A percentile compares a stretch with the other conserved stretches of the same genome.
Conservation (phyloP, 2,113 vertebrate genomes). For the Morone saxatilis region DNA sequence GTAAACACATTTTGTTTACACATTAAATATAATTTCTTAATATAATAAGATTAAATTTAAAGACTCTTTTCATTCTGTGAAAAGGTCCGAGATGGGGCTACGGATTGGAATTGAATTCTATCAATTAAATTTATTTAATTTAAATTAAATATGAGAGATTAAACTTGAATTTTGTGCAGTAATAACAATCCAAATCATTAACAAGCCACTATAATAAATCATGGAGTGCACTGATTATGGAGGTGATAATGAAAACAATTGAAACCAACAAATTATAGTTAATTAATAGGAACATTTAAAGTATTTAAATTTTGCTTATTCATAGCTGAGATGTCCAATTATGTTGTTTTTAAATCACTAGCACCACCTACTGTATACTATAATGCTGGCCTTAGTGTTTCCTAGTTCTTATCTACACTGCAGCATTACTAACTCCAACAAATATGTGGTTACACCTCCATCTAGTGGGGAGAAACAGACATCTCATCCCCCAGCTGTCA, state of each 20-base stretch:
- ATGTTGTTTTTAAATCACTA: slow-evolving; percentile 33
- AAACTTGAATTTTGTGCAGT: background rate
- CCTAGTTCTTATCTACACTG: background rate
- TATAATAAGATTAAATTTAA: background rate
- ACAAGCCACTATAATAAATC: background rate
- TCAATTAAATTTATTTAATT: too few relatives aligned
- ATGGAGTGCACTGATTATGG: background rate
- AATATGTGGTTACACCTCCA: slow-evolving; percentile 56
- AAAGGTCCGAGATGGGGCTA: background rate
- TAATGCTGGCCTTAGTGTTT: background rate
- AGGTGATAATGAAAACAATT: background rate
- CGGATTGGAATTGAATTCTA: background rate
- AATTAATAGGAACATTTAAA: slow-evolving; percentile 3
- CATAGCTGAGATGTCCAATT: background rate
- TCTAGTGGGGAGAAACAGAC: slow-evolving; percentile 54
- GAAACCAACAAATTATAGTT: background rate
- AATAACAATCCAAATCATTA: background rate
- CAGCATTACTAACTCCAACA: background rate
- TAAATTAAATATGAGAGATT: too few relatives aligned
- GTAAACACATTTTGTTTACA: background rate
- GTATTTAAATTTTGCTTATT: background rate
- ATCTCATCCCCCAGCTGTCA: slow-evolving; percentile 2
- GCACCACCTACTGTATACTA: slow-evolving; percentile 65
- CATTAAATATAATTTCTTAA: background rate
- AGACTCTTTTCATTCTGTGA: background rate